A percentile compares a stretch with the other conserved stretches of the same genome.
These are phyloP conservation scores for Bombus pyrosoma DNA, from an alignment of 1,140 invertebrate species.

Conservation along the genomic window DNA sequence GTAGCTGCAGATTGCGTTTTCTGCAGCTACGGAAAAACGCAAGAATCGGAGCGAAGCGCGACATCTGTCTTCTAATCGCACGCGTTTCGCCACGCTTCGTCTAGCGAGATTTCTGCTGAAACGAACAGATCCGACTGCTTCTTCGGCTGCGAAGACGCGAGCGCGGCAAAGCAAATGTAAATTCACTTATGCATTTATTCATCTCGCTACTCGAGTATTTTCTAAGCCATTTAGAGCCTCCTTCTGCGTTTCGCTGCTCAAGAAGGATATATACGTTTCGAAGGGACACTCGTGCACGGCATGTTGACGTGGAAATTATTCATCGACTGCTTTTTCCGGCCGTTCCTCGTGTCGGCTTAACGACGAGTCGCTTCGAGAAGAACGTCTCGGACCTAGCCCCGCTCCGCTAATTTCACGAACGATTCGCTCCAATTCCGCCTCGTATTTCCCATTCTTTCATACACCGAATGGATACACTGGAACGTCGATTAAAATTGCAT, in stretches of 20 bases:
- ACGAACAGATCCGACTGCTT: neutral
- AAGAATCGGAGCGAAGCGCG: too few species aligned
- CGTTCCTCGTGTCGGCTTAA: constrained; percentile 13
- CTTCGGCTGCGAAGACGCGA: neutral
- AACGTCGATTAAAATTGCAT: too few species aligned
- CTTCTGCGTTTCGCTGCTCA: constrained; percentile 24
- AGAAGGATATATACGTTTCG: constrained; percentile 19
- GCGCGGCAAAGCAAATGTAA: constrained; percentile 49
- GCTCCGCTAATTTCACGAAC: neutral
- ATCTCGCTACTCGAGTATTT: constrained; percentile 59
- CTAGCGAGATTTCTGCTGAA: constrained; percentile 6
- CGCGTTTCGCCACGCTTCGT: neutral
- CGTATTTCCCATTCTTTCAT: neutral
- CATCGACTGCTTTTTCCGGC: constrained; percentile 53
- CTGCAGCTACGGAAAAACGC: too few species aligned
- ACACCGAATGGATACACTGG: too few species aligned
- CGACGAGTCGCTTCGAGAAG: neutral
- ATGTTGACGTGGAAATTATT: constrained; percentile 50
- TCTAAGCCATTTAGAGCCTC: constrained; percentile 42
- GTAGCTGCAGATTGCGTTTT: too few species aligned
- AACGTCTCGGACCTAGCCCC: neutral
- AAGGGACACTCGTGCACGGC: constrained; percentile 1
- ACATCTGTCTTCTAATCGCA: neutral
- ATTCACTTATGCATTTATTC: constrained; percentile 68
- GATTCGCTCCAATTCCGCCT: neutral